A percentile compares a stretch with the other conserved stretches of the same genome.
Evolutionary conservation across 2,888 invertebrate genomes (phyloP).

Genomic region (Tinea semifulvella): DNA sequence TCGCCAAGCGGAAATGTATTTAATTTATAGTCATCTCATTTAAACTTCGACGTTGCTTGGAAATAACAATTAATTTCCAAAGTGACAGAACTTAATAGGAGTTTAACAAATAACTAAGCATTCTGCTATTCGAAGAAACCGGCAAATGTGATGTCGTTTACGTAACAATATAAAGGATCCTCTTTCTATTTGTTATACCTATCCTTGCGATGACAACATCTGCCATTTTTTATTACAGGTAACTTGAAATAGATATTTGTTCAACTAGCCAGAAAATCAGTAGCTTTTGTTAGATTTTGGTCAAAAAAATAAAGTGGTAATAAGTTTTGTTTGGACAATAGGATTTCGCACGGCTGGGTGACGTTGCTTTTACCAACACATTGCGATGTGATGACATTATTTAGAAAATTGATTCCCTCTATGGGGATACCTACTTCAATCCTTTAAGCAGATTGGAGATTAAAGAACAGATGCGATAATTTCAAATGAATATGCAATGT

Average conservation of each 20-base stretch:
- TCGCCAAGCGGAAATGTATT: conserved; percentile 61
- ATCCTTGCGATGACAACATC: conserved; percentile 52
- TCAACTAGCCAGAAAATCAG: conserved; percentile 64
- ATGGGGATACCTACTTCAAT: not conserved
- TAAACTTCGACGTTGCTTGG: conserved; percentile 43
- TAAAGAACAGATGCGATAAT: conserved; percentile 1
- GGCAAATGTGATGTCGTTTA: conserved; percentile 50
- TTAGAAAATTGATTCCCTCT: conserved; percentile 16
- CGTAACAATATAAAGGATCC: conserved; percentile 48
- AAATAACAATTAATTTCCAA: conserved; percentile 44
- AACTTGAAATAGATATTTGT: conserved; percentile 58
- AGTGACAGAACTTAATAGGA: conserved; percentile 62
- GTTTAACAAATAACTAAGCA: conserved; percentile 65
- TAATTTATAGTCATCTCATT: conserved; percentile 63
- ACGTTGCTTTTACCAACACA: not conserved
- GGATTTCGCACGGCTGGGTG: conserved; percentile 13
- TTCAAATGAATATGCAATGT: too few species aligned
- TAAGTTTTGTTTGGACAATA: conserved; percentile 17
- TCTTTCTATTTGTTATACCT: conserved; percentile 40
- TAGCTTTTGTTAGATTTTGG: conserved; percentile 34
- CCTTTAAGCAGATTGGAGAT: not conserved
- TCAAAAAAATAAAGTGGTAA: conserved; percentile 14
- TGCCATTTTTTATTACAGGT: conserved; percentile 45
- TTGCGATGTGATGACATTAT: conserved; percentile 11
- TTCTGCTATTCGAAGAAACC: conserved; percentile 61